Percentiles rank a stretch among this genome's conserved stretches.
Conservation (phyloP, 2,888 invertebrate genomes). For the Temnothorax unifasciatus region DNA sequence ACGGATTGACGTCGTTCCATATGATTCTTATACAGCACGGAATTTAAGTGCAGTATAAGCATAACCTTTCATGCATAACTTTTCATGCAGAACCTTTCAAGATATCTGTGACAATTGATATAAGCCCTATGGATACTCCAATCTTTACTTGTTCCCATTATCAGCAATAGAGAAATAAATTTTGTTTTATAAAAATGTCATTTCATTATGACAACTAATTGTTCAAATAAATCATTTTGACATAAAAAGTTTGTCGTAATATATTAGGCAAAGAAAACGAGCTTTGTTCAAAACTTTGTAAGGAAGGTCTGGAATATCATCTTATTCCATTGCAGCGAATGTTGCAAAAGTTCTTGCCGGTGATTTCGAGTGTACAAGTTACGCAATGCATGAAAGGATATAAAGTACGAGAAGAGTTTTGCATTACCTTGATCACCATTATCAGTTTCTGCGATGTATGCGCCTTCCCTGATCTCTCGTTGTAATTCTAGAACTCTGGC, state of each 20-base stretch:
- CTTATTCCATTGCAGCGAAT: neutral
- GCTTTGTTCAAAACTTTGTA: conserved; percentile 14
- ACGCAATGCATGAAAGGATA: neutral
- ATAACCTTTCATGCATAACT: too few relatives aligned
- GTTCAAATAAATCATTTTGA: conserved; percentile 1
- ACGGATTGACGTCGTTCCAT: neutral
- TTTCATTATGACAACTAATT: conserved; percentile 14
- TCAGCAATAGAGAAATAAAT: neutral
- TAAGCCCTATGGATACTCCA: neutral
- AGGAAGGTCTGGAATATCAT: neutral
- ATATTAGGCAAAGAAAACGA: neutral
- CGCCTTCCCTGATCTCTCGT: conserved; percentile 80
- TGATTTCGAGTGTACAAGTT: neutral
- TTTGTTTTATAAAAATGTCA: neutral
- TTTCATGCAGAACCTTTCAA: conserved; percentile 2
- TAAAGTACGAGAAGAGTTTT: conserved; percentile 34
- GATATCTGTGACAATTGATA: neutral
- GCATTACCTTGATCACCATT: conserved; percentile 79
- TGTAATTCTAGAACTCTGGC: conserved; percentile 82
- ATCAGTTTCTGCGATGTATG: conserved; percentile 70
- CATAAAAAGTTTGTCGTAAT: neutral
- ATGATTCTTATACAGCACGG: neutral
- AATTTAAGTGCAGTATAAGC: too few relatives aligned
- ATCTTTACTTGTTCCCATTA: neutral
- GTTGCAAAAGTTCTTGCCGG: neutral